These are phyloP conservation scores for rat (Rattus norvegicus) DNA, from an alignment of 2,113 vertebrate species.

Conservation along the genomic window GRCr8 NC_086027.1:115301501-115302000, in stretches of 20 bases:
- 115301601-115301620: background rate
- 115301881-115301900: background rate
- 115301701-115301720: background rate
- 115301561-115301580: background rate
- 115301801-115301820: background rate
- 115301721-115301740: background rate
- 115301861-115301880: background rate
- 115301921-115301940: background rate
- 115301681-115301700: background rate
- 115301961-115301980: background rate
- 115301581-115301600: background rate
- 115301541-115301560: background rate
- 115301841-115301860: background rate
- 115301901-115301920: background rate
- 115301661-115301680: background rate
- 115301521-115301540: conserved; percentile 12
- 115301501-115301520: background rate
- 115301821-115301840: background rate
- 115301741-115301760: background rate
- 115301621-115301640: conserved; percentile 29
- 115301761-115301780: conserved; percentile 8
- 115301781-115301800: background rate
- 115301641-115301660: background rate
- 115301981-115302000: conserved; percentile 15
- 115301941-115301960: background rate